Evolutionary conservation across 2,797 vertebrate species (phyloP).

Genomic region (Pogonophryne albipinna): DNA sequence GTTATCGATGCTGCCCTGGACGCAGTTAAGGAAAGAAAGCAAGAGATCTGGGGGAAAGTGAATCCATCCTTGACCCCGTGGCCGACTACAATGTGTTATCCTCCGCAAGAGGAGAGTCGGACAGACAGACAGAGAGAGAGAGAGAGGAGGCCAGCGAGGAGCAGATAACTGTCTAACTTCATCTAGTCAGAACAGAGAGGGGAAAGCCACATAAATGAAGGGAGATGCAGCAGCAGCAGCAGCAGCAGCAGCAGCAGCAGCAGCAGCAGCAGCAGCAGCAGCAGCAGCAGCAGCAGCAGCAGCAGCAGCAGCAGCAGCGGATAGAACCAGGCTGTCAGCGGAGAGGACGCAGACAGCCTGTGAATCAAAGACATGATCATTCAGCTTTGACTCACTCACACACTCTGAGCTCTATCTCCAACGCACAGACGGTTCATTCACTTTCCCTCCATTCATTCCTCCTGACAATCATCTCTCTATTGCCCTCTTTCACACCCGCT

Average conservation of each 20-base stretch:
- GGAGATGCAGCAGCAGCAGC: slow-evolving; percentile 1
- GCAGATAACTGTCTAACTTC: slow-evolving; percentile 58
- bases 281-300: not conserved
- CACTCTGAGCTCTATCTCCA: slow-evolving; percentile 52
- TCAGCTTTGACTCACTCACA: slow-evolving; percentile 46
- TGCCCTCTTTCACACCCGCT: slow-evolving; percentile 38
- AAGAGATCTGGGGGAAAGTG: slow-evolving; percentile 59
- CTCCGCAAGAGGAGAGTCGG: slow-evolving; percentile 51
- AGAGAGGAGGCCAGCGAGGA: slow-evolving; percentile 42
- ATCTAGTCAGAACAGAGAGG: slow-evolving; percentile 60
- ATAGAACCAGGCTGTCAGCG: slow-evolving; percentile 27
- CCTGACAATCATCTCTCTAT: slow-evolving; percentile 63
- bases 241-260: too few species aligned
- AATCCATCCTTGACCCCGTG: slow-evolving; percentile 72
- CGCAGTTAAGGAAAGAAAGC: slow-evolving; percentile 56
- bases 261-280: slow-evolving; percentile 9
- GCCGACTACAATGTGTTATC: slow-evolving; percentile 62
- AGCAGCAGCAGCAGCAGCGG: slow-evolving; percentile 18
- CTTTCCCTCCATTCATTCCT: slow-evolving; percentile 48
- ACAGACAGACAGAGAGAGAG: slow-evolving; percentile 50
- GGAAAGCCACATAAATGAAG: slow-evolving; percentile 37
- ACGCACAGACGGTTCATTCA: slow-evolving; percentile 64
- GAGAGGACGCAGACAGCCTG: slow-evolving; percentile 36
- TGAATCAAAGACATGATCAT: slow-evolving; percentile 42
- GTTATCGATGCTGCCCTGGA: slow-evolving; percentile 57